Evolutionary conservation across 2,888 invertebrate species (phyloP), one percentile per base, ranked within the genome.

Genomic region (Brenthis hecate): DNA sequence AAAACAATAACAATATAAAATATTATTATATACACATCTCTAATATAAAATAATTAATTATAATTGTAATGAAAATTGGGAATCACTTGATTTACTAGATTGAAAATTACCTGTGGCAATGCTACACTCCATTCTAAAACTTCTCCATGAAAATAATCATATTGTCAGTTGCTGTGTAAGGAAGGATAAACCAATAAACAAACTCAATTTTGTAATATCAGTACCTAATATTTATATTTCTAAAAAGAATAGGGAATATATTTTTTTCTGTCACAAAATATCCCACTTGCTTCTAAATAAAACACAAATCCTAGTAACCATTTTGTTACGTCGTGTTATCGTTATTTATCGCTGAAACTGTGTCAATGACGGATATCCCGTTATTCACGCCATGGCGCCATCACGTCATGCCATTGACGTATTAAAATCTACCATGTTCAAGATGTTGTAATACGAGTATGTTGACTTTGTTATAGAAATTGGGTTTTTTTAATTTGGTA

Each of bases 361-460:
- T 69, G 69, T 69, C 66, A 71, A 36, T 58, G 63, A 61, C 64
- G 32, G 63, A 69, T 51, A 43, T 64, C 66, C 66, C 66, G 64
- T 67, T 69, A 72, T 57, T 53, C 36, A 36, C 16, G 13, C 8
- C 53, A 53, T 58, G 58, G 65, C 65, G 57, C 51, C 53, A 23
- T 28, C 36, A 66, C 58, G 65, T 58, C 53, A 53, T 50, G 13
- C 28, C 43, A 57, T 36, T 50, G 13, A 50, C 23, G 50, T 50
- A 28, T 50, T 50, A 60, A 60, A 60, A n/a, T 28, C 60, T 23
- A 32, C n/a, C 23, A 13, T n/a, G n/a, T 60, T 28, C 3, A 23
- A 60, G 50, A 60, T 60, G 28, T 28, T 11, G 48, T 58, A 28
- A 13, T 14, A n/a, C n/a, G n/a, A n/a, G n/a, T n/a, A 43, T 6